phyloP scores from a whole-genome alignment of 2,113 vertebrate genomes.

The Semnornis frantzii region DNA sequence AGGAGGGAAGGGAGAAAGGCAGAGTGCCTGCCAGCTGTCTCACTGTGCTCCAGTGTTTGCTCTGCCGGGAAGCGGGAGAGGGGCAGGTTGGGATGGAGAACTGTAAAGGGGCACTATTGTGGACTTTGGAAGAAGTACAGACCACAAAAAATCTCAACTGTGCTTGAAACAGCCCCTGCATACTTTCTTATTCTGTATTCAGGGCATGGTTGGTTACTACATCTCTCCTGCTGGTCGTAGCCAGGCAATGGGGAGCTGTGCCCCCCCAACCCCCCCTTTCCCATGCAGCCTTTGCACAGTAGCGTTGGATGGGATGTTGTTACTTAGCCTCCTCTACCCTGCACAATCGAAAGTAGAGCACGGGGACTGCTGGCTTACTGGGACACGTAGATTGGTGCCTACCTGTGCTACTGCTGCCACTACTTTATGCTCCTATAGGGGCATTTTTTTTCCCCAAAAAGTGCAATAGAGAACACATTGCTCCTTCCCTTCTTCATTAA shows the following conservation, averaged over 20 bases:
- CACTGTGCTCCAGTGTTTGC: background rate
- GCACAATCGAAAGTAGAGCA: background rate
- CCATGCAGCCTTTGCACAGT: background rate
- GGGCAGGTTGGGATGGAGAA: background rate
- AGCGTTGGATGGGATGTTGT: background rate
- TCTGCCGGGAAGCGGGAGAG: background rate
- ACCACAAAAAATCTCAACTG: background rate
- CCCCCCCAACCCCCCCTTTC: background rate
- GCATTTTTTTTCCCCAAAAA: background rate
- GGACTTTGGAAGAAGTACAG: background rate
- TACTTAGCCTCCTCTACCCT: background rate
- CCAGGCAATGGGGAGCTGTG: background rate
- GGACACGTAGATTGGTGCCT: background rate
- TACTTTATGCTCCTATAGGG: background rate
- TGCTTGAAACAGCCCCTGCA: background rate
- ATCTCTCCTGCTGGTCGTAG: background rate
- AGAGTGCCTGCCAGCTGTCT: background rate
- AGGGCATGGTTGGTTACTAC: background rate
- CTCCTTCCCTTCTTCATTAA: constrained; percentile 8
- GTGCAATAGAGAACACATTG: background rate
- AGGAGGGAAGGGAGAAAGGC: background rate
- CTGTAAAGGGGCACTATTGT: background rate
- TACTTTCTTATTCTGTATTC: constrained; percentile 33
- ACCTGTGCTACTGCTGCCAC: background rate
- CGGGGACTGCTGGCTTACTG: background rate